These are phyloP conservation scores for Sylvicola cinctus DNA, from an alignment of 2,888 invertebrate species.

Conservation along the genomic window DNA sequence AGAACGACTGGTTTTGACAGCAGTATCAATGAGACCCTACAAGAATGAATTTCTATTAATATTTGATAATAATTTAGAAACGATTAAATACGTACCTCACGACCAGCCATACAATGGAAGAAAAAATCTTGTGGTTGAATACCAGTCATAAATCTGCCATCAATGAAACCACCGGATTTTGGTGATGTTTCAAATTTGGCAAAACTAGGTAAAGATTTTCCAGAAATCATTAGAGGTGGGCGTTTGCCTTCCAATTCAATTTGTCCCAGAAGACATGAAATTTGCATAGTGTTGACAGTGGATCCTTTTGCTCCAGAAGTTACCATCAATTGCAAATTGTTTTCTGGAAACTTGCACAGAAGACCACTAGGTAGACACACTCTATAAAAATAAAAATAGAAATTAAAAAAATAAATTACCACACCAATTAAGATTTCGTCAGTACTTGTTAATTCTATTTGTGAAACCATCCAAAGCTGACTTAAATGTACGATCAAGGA, in stretches of 20 bases:
- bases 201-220: slow-evolving; percentile 83
- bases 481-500: slow-evolving; percentile 71
- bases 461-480: slow-evolving; percentile 58
- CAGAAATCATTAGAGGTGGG: slow-evolving; percentile 87
- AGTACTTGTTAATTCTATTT: slow-evolving; percentile 70
- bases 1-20: slow-evolving; percentile 96
- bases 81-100: slow-evolving; percentile 46
- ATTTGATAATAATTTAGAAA: slow-evolving; percentile 5
- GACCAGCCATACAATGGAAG: slow-evolving; percentile 99
- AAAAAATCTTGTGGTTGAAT: slow-evolving; percentile 96
- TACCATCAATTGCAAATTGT: slow-evolving; percentile 97
- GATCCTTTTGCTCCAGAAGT: slow-evolving; percentile 98
- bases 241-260: slow-evolving; percentile 96
- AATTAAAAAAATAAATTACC: too few species aligned
- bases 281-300: slow-evolving; percentile 94
- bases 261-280: slow-evolving; percentile 92
- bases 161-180: slow-evolving; percentile 89
- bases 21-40: slow-evolving; percentile 93
- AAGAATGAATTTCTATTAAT: slow-evolving; percentile 7
- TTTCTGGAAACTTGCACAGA: slow-evolving; percentile 70
- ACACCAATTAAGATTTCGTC: slow-evolving; percentile 1
- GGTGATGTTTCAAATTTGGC: slow-evolving; percentile 70
- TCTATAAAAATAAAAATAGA: slow-evolving; percentile 26
- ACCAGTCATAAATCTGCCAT: slow-evolving; percentile 94
- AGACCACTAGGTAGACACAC: slow-evolving; percentile 71